phyloP scores from a whole-genome alignment of 2,113 vertebrate genomes.

The Anarhynchus alexandrinus region DNA sequence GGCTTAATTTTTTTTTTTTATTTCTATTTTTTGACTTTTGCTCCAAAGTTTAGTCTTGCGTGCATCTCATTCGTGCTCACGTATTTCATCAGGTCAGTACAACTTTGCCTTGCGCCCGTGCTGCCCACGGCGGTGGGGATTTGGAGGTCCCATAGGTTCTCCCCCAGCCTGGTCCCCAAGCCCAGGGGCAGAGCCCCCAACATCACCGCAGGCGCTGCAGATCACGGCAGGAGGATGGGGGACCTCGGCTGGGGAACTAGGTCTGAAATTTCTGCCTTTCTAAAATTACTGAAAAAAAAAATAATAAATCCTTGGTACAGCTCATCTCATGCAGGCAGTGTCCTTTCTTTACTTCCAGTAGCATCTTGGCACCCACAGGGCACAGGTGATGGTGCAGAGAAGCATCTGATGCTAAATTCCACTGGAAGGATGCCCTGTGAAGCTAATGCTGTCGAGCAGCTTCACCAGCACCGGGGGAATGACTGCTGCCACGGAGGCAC shows the following conservation, averaged over 20 bases:
- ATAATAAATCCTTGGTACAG: neutral
- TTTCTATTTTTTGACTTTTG: neutral
- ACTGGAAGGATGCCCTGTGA: neutral
- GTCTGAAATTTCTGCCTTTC: neutral
- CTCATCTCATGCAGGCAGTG: rapidly evolving
- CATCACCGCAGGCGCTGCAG: neutral
- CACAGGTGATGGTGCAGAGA: neutral
- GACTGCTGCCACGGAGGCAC: neutral
- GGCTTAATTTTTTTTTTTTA: neutral
- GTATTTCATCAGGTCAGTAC: neutral
- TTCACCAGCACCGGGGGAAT: neutral
- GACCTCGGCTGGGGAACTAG: neutral
- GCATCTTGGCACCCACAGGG: neutral
- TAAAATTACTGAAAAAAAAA: neutral
- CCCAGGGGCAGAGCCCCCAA: no score
- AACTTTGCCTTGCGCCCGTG: neutral
- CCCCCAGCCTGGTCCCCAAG: neutral
- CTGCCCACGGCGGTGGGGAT: neutral
- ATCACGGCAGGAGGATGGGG: neutral
- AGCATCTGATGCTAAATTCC: neutral
- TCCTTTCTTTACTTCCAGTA: neutral
- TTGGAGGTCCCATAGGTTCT: neutral
- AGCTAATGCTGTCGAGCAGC: neutral
- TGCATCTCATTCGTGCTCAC: neutral
- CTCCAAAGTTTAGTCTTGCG: neutral